Base-by-base conservation (phyloP, 2,797 vertebrate genomes). In the Bufotes viridis region DNA sequence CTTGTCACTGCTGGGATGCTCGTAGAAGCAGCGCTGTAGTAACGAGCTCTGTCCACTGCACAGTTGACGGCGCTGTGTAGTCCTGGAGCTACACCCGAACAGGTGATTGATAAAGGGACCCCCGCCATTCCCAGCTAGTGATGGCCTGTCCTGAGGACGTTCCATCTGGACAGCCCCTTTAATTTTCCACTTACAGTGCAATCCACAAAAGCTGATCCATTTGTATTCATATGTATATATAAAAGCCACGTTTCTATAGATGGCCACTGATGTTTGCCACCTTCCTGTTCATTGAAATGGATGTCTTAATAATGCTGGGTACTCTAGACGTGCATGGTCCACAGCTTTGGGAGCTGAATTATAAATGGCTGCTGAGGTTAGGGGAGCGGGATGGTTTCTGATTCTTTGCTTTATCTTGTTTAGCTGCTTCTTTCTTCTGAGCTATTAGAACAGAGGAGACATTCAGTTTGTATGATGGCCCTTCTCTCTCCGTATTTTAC, bases 361-460 rank as follows among this genome's bases (percentile, higher is more conserved):
- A 55, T 67, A 55, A 57, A 42, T 29, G 8, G 12, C 22, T 20
- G 78, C 15, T 61, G 18, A 22, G 55, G 60, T 26, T n/a, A 26
- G n/a, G 72, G 63, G 0, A 11, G 22, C 2, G 14, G 63, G 76
- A 20, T 53, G 24, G 67, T 5, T 67, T 65, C 18, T 24, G 55
- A 20, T 34, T 87, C 65, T 87, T n/a, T 70, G 85, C 85, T 87
- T 87, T 87, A 63, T 72, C 74, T 74, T 80, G 85, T 86, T 81
- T 87, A 87, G 85, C 78, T 87, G 85, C 78, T 87, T 87, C 85
- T 87, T 75, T 78, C 85, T 87, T 15, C 78, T 87, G 67, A 87
- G 78, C 55, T 81, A 60, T 72, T 81, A 87, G 78, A 67, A 86
- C 76, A 86, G 78, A 87, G 67, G 67, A 81, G 63, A 70, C 76